A percentile compares a stretch with the other conserved stretches of the same genome.
These are phyloP conservation scores for Calidris pugnax DNA, from an alignment of 2,113 vertebrate species.

Conservation along the genomic window DNA sequence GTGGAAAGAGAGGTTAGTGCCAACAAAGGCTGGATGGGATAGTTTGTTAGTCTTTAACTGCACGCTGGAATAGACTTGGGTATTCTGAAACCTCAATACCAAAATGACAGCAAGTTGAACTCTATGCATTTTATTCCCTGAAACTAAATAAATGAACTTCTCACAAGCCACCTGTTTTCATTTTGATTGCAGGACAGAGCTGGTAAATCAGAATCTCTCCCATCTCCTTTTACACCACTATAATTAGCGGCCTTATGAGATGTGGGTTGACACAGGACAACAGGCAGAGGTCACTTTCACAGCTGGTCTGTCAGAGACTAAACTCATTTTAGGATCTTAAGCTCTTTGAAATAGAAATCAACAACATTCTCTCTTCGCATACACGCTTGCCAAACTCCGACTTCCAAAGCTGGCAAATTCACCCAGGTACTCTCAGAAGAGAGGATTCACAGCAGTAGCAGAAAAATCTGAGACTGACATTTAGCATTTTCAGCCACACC, in stretches of 20 bases:
- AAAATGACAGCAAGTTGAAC: neutral
- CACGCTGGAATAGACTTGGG: rapidly evolving
- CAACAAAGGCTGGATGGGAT: neutral
- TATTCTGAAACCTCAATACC: neutral
- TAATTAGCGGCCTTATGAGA: neutral
- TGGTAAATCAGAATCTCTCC: neutral
- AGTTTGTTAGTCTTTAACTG: neutral
- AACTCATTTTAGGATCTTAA: conserved; percentile 11
- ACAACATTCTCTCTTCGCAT: neutral
- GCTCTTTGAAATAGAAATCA: conserved; percentile 36
- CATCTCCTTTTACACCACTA: neutral
- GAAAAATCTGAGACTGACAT: neutral
- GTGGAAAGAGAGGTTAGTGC: neutral
- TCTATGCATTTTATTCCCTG: neutral
- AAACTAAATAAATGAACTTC: neutral
- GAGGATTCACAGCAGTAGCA: neutral
- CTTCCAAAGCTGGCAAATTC: neutral
- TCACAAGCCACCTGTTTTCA: neutral
- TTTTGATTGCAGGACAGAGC: neutral
- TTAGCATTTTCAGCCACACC: neutral
- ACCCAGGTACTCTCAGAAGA: neutral
- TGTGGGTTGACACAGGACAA: neutral
- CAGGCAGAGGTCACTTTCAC: conserved; percentile 4
- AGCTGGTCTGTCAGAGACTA: neutral
- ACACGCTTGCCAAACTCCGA: neutral